Conservation (phyloP, 2,888 invertebrate genomes). For the Thymelicus lineola region DNA sequence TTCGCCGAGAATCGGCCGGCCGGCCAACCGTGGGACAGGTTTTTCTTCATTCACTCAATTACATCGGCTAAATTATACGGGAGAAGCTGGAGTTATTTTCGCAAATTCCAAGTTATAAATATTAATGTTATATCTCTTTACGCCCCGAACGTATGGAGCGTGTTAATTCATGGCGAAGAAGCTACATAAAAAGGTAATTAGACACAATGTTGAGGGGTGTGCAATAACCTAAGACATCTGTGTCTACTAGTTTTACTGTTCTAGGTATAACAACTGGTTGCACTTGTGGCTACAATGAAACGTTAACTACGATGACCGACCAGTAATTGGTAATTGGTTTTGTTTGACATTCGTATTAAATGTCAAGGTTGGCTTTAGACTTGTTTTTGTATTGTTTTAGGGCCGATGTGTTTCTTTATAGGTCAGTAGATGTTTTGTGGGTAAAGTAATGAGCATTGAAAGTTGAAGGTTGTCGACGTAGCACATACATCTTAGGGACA, state of each 20-base stretch:
- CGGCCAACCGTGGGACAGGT: conserved; percentile 22
- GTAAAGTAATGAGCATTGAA: background rate
- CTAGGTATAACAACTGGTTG: conserved; percentile 38
- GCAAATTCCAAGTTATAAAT: conserved; percentile 33
- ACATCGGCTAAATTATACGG: conserved; percentile 30
- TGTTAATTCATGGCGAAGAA: conserved; percentile 5
- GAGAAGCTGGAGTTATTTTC: conserved; percentile 19
- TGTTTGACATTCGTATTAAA: conserved; percentile 28
- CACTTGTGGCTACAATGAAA: conserved; percentile 7
- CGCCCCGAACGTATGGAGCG: conserved; percentile 19
- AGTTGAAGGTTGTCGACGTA: background rate
- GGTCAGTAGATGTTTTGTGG: background rate
- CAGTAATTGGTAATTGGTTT: background rate
- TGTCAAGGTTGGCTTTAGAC: background rate
- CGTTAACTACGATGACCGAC: background rate
- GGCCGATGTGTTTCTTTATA: background rate
- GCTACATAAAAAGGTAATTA: conserved; percentile 28
- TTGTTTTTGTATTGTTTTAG: background rate
- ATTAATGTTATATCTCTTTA: conserved; percentile 25
- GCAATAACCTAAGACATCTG: conserved; percentile 42
- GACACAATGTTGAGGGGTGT: conserved; percentile 14
- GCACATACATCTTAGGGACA: too few species aligned
- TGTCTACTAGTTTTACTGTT: conserved; percentile 40
- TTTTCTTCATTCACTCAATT: conserved; percentile 33
- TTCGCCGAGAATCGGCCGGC: background rate